Conservation (phyloP, 2,888 invertebrate species). For the Pelosia muscerda region DNA sequence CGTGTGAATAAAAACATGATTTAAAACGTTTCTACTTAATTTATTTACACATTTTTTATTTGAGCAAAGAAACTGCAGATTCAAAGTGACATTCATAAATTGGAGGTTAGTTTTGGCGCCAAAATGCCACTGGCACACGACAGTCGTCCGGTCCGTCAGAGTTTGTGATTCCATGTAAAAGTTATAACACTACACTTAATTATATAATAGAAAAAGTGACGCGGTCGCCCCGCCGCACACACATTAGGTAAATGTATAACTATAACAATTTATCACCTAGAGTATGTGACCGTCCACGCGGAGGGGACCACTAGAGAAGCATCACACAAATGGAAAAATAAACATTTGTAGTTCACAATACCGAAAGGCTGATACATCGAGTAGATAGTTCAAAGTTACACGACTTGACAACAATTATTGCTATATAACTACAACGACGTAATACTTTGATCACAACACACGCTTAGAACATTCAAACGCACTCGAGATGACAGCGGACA, state of each 20-base stretch:
- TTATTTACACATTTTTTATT: conserved; percentile 38
- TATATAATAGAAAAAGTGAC: conserved; percentile 72
- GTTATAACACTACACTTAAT: conserved; percentile 82
- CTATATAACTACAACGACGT: conserved; percentile 79
- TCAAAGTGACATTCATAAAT: conserved; percentile 23
- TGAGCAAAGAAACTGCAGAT: conserved; percentile 47
- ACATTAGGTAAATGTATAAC: conserved; percentile 48
- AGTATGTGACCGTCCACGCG: conserved; percentile 61
- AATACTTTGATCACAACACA: conserved; percentile 82
- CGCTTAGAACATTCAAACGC: conserved; percentile 54
- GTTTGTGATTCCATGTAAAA: conserved; percentile 85
- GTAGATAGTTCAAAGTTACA: conserved; percentile 52
- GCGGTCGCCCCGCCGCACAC: conserved; percentile 76
- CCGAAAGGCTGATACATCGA: conserved; percentile 51
- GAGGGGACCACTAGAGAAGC: conserved; percentile 56
- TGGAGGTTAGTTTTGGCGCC: conserved; percentile 37
- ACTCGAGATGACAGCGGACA: background rate
- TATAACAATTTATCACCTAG: conserved; percentile 63
- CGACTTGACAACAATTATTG: conserved; percentile 68
- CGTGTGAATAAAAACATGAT: conserved; percentile 27
- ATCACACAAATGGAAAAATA: conserved; percentile 48
- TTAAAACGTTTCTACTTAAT: conserved; percentile 26
- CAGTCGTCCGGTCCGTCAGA: conserved; percentile 66
- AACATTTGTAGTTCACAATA: conserved; percentile 42
- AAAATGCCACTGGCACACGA: conserved; percentile 60